Conservation (phyloP, 2,113 vertebrate species). For the Anolis carolinensis region DNA sequence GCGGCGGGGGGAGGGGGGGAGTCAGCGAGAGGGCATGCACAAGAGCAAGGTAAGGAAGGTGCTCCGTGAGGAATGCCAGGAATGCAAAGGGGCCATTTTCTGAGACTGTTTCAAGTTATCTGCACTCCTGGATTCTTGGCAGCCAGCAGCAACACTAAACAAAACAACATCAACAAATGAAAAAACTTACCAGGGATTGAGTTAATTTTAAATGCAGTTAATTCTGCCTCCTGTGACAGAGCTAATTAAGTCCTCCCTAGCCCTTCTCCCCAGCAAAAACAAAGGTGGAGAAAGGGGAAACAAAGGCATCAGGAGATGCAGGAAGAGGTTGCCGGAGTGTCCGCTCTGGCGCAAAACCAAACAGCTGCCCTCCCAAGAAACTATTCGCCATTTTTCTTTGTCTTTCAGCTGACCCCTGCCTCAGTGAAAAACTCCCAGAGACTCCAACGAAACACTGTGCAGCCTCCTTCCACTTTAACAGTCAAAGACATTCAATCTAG, state of each 20-base stretch:
- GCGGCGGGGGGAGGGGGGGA: not conserved
- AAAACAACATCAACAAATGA: constrained; percentile 57
- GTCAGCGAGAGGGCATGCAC: constrained; percentile 59
- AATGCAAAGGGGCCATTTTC: constrained; percentile 80
- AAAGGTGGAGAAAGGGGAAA: constrained; percentile 63
- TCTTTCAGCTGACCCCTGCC: constrained; percentile 92
- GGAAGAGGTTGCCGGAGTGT: constrained; percentile 67
- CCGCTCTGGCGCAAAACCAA: constrained; percentile 80
- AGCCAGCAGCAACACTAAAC: constrained; percentile 61
- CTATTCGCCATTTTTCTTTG: constrained; percentile 83
- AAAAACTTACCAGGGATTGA: constrained; percentile 75
- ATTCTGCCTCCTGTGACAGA: constrained; percentile 69
- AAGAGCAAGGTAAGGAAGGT: constrained; percentile 73
- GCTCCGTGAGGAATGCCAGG: constrained; percentile 72
- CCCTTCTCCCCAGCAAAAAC: constrained; percentile 62
- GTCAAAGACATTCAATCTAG: constrained; percentile 93
- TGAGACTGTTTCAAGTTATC: constrained; percentile 75
- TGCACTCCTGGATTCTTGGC: constrained; percentile 63
- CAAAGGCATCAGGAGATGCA: constrained; percentile 78
- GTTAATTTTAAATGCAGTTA: constrained; percentile 75
- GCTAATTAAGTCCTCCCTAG: constrained; percentile 73
- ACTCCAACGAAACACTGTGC: constrained; percentile 84
- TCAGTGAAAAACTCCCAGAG: constrained; percentile 82
- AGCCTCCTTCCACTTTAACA: constrained; percentile 95
- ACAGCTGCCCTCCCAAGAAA: constrained; percentile 70